Conservation (phyloP, 2,797 vertebrate genomes). For the Taenioides sp. region DNA sequence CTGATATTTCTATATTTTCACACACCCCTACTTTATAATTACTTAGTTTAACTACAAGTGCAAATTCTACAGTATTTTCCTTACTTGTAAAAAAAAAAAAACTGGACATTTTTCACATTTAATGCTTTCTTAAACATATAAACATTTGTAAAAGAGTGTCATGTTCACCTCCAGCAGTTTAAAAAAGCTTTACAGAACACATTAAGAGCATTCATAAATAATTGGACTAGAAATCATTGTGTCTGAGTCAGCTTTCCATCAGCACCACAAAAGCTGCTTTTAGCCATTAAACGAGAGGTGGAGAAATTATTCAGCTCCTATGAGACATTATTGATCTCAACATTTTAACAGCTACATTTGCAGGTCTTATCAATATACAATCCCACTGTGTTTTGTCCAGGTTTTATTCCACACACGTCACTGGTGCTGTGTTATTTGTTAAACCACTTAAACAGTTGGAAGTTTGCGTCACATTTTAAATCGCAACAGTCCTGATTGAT, state of each 20-base stretch:
- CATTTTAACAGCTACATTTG: neutral
- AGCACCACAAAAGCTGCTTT: neutral
- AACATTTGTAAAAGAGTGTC: neutral
- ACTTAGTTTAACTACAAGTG: too few species aligned
- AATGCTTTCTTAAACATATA: neutral
- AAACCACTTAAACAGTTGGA: neutral
- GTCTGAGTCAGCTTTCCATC: neutral
- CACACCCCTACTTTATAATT: too few species aligned
- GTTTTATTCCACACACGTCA: neutral
- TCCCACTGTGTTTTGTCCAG: neutral
- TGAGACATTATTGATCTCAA: neutral
- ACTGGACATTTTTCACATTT: neutral
- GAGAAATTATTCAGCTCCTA: neutral
- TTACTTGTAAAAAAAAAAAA: too few species aligned
- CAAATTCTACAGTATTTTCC: neutral
- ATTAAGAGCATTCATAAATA: neutral
- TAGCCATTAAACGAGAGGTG: neutral
- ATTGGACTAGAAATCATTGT: neutral
- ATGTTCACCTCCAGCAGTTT: neutral
- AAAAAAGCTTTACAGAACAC: neutral
- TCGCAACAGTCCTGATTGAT: conserved; percentile 19
- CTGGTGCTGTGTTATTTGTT: neutral
- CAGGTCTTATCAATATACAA: conserved; percentile 1
- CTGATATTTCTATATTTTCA: too few species aligned
- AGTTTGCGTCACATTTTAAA: neutral